Percentiles rank a stretch among this genome's conserved stretches.
These are phyloP conservation scores for Perizoma flavofasciatum DNA, from an alignment of 2,888 invertebrate genomes.

Conservation along the genomic window DNA sequence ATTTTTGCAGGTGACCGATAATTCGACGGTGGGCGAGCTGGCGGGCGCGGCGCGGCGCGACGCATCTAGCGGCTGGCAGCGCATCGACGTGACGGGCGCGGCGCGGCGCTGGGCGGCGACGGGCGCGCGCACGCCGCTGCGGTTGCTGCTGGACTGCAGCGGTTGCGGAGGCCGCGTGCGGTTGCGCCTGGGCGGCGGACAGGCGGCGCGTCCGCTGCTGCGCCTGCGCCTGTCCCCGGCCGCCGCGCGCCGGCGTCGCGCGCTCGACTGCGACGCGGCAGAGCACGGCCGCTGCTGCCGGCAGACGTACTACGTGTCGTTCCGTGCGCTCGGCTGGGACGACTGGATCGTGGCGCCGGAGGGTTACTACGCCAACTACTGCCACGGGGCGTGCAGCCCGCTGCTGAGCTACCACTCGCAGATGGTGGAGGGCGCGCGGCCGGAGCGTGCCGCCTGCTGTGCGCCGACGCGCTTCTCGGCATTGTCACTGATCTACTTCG, in stretches of 20 bases:
- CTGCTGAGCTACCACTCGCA: slow-evolving; percentile 95
- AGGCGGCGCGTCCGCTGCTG: slow-evolving; percentile 91
- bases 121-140: slow-evolving; percentile 84
- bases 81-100: slow-evolving; percentile 91
- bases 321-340: slow-evolving; percentile 96
- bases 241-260: slow-evolving; percentile 89
- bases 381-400: slow-evolving; percentile 94
- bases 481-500: slow-evolving; percentile 96
- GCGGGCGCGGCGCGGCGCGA: slow-evolving; percentile 81
- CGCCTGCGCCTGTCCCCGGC: slow-evolving; percentile 90
- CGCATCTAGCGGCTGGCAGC: slow-evolving; percentile 91
- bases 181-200: slow-evolving; percentile 83
- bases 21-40: slow-evolving; percentile 82
- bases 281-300: slow-evolving; percentile 88
- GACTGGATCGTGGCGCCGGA: slow-evolving; percentile 96
- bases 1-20: slow-evolving; percentile 73
- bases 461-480: slow-evolving; percentile 96
- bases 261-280: slow-evolving; percentile 90
- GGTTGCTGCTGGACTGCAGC: slow-evolving; percentile 92
- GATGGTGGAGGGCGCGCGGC: slow-evolving; percentile 94
- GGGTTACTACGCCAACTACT: slow-evolving; percentile 97
- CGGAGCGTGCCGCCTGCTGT: slow-evolving; percentile 95
- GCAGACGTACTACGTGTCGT: slow-evolving; percentile 95
- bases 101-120: slow-evolving; percentile 88
- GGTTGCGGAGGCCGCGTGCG: slow-evolving; percentile 91